Evolutionary conservation across 1,140 invertebrate genomes (phyloP).

Genomic region (Drosophila insularis): DNA sequence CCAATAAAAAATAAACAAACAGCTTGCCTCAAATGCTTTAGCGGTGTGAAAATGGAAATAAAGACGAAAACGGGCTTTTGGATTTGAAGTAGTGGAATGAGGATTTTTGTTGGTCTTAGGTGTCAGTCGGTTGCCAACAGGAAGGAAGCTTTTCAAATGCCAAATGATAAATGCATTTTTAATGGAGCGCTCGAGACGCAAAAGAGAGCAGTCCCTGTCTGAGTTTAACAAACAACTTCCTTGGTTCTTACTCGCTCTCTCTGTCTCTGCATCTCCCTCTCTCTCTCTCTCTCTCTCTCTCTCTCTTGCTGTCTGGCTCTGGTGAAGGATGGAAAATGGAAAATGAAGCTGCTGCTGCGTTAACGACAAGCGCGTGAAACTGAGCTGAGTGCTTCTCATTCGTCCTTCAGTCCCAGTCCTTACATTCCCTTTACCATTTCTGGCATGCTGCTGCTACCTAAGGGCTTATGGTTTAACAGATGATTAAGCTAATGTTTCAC

Average conservation of each 20-base stretch:
- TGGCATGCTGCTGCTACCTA: not conserved
- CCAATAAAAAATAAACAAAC: not conserved
- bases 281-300: too few species aligned
- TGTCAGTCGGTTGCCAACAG: constrained; percentile 56
- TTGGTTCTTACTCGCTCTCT: constrained; percentile 16
- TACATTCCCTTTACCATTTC: too few species aligned
- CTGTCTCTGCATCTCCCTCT: too few species aligned
- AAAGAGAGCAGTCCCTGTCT: constrained; percentile 28
- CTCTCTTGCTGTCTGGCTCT: not conserved
- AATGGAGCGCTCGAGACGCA: constrained; percentile 59
- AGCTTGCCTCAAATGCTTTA: not conserved
- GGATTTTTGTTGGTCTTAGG: constrained; percentile 39
- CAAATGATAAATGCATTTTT: constrained; percentile 80
- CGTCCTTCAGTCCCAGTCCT: too few species aligned
- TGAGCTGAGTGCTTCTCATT: constrained; percentile 14
- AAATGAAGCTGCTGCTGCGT: constrained; percentile 30
- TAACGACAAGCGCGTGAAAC: constrained; percentile 45
- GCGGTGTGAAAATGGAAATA: not conserved
- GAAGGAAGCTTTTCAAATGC: constrained; percentile 77
- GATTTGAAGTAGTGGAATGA: constrained; percentile 8
- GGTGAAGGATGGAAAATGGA: constrained; percentile 28
- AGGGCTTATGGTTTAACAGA: constrained; percentile 43
- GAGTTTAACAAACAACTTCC: constrained; percentile 61
- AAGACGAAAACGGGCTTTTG: not conserved
- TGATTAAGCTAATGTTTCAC: constrained; percentile 69